These are phyloP conservation scores for Bufotes viridis DNA, from an alignment of 2,797 vertebrate genomes.

Conservation along the genomic window DNA sequence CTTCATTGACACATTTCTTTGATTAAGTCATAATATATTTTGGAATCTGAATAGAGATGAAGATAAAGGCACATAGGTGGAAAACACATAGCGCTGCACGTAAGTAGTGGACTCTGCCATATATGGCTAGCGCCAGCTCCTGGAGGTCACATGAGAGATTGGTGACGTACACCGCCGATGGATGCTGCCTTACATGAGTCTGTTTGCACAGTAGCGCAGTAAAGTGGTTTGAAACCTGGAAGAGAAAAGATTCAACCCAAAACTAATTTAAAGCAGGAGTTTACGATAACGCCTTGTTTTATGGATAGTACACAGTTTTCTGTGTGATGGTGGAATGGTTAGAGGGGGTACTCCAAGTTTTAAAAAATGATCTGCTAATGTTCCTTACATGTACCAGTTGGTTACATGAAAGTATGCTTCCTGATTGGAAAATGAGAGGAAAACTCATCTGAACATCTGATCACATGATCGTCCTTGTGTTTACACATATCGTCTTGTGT, in stretches of 20 bases:
- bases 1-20: slow-evolving; percentile 26
- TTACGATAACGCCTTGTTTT: no score
- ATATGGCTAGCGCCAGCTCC: neutral
- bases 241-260: neutral
- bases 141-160: neutral
- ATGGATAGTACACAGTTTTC: neutral
- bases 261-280: neutral
- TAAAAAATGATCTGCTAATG: no score
- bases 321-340: no score
- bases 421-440: no score
- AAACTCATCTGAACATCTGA: no score
- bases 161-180: neutral
- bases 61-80: slow-evolving; percentile 18
- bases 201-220: neutral
- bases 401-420: no score
- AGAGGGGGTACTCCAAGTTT: no score
- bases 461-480: no score
- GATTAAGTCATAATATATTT: slow-evolving; percentile 40
- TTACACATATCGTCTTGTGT: no score
- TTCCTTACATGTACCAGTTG: no score
- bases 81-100: neutral
- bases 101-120: slow-evolving; percentile 21
- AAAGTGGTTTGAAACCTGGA: neutral
- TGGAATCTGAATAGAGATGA: slow-evolving; percentile 38
- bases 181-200: neutral